Base-by-base conservation (phyloP, 2,888 invertebrate genomes). In the Caenorhabditis virilis region DNA sequence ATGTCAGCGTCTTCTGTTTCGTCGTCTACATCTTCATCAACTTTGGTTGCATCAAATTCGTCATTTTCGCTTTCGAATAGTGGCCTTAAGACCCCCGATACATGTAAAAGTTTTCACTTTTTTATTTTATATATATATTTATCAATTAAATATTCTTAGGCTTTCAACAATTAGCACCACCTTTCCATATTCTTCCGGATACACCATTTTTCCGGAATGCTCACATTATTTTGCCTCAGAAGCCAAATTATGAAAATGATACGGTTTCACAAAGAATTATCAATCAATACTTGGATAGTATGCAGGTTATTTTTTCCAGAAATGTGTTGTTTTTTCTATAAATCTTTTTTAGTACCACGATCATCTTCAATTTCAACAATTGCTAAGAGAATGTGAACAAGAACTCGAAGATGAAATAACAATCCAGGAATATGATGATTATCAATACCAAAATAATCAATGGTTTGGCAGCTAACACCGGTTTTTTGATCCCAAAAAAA, bases 131-230 rank as follows among this genome's bases (percentile, higher is more conserved):
- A n/a, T n/a, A 27, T 30, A 30, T 30, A 30, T 30, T 30, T 30
- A 13, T 9, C 7, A 6, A 30, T 30, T 11, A 38, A 6, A 41
- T 6, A 15, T 41, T 22, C 22, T 20, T 20, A 62, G 65, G 59
- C 4, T 59, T 50, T 49, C 48, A 51, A n/a, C 45, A 36, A 22
- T 59, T 69, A 6, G 53, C 72, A 11, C 68, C 68, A 20, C 68
- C 72, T 7, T 72, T 69, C 41, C 62, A 72, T 36, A 49, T 54
- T 38, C 59, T 72, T 16, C 72, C 72, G 43, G 54, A 72, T 51
- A 72, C 72, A n/a, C 63, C 69, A 6, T 72, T 52, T 50, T 72
- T 72, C 27, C 69, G 72, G n/a, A 55, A 41, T 1, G 60, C 72
- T 3, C 47, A 13, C 7, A 67, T 72, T 16, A 43, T 72, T 25